Percentiles rank a stretch among this genome's conserved stretches.
These are phyloP conservation scores for Portunus trituberculatus DNA, from an alignment of 1,140 invertebrate genomes.

Conservation along the genomic window DNA sequence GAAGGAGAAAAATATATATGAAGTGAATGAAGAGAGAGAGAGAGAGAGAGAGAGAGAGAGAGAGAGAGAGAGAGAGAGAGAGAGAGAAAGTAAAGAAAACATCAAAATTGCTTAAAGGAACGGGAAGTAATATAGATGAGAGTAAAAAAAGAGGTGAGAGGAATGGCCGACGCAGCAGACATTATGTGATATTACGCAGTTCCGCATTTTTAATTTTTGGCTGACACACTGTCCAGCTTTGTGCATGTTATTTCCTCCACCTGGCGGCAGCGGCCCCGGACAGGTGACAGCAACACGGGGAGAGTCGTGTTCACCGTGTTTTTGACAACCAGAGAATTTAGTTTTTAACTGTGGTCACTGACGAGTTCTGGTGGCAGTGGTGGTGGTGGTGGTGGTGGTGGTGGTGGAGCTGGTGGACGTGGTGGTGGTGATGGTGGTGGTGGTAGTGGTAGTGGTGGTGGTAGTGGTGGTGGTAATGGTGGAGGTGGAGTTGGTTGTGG, in stretches of 20 bases:
- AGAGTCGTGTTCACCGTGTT: neutral
- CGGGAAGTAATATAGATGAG: neutral
- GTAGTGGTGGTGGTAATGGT: neutral
- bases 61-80: too few species aligned
- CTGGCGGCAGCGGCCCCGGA: neutral
- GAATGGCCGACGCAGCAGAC: neutral
- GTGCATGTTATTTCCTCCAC: neutral
- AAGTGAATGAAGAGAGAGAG: neutral
- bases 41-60: too few species aligned
- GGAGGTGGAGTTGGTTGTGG: too few species aligned
- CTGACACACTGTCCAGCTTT: neutral
- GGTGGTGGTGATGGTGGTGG: neutral
- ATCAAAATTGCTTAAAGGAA: too few species aligned
- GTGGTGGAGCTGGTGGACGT: neutral
- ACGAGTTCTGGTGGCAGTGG: neutral
- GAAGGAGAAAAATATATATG: neutral
- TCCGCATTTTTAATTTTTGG: neutral
- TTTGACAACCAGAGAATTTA: neutral
- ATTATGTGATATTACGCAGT: neutral
- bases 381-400: neutral
- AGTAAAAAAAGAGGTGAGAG: too few species aligned
- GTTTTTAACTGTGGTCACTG: conserved; percentile 1
- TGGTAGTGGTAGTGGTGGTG: neutral
- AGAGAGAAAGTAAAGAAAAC: too few species aligned
- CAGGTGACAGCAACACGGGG: neutral